Evolutionary conservation across 2,797 vertebrate species (phyloP).

Genomic region (Esox lucius): DNA sequence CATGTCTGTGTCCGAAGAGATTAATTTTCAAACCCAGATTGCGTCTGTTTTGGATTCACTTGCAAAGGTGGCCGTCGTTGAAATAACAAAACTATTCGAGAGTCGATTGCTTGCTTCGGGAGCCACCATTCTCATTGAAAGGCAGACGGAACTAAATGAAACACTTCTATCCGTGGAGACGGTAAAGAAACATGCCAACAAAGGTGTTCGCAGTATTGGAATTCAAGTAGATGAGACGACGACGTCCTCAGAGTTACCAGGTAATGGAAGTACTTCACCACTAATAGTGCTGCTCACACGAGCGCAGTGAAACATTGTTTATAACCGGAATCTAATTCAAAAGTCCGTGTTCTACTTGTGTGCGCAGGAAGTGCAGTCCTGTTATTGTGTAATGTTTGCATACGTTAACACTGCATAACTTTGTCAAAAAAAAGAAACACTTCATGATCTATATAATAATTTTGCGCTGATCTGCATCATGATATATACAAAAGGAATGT

Average conservation of each 20-base stretch:
- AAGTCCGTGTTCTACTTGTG: not conserved
- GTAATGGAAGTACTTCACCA: not conserved
- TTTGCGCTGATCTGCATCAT: not conserved
- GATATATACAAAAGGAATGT: conserved; percentile 33
- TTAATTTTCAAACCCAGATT: conserved; percentile 68
- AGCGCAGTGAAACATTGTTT: not conserved
- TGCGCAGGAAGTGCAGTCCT: not conserved
- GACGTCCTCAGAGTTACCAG: not conserved
- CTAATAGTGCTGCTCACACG: not conserved
- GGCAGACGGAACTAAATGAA: not conserved
- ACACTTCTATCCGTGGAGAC: not conserved
- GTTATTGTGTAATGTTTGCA: not conserved
- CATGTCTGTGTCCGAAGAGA: conserved; percentile 59
- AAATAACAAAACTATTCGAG: conserved; percentile 77
- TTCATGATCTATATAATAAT: not conserved
- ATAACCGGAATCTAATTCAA: not conserved
- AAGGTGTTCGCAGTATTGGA: conserved; percentile 66
- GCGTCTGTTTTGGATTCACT: conserved; percentile 68
- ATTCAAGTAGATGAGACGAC: conserved; percentile 61
- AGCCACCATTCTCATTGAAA: conserved; percentile 27
- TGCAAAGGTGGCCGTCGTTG: conserved; percentile 68
- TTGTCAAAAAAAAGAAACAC: not conserved
- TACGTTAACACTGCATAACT: not conserved
- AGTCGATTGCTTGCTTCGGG: conserved; percentile 50
- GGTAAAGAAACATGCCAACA: not conserved